These are phyloP conservation scores for Tetragonula carbonaria DNA, from an alignment of 2,888 invertebrate species.

Conservation along the genomic window DNA sequence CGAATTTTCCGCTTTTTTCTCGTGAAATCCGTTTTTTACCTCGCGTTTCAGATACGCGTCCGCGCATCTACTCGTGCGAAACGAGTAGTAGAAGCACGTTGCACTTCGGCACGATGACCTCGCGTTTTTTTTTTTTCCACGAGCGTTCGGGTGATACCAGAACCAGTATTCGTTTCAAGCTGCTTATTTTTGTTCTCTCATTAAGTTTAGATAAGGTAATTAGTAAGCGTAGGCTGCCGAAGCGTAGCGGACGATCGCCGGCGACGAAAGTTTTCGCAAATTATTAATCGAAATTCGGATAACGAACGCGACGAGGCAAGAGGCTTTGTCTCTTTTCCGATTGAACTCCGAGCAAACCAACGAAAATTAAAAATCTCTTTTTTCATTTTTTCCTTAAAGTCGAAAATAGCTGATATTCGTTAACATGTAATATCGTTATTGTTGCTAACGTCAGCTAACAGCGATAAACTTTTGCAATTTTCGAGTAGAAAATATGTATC, in stretches of 20 bases:
- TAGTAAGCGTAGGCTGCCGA: slow-evolving; percentile 13
- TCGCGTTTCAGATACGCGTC: neutral
- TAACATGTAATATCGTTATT: too few species aligned
- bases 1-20: too few species aligned
- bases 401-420: too few species aligned
- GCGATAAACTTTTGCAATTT: too few species aligned
- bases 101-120: slow-evolving; percentile 42
- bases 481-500: too few species aligned
- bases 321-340: accelerated
- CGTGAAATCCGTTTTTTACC: neutral
- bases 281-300: neutral
- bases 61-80: neutral
- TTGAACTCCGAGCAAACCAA: neutral
- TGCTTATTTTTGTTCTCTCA: slow-evolving; percentile 69
- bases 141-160: slow-evolving; percentile 64
- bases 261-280: neutral
- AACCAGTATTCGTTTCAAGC: slow-evolving; percentile 73
- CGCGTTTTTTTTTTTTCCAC: slow-evolving; percentile 38
- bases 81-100: slow-evolving; percentile 1
- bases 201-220: slow-evolving; percentile 63
- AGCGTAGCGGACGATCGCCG: neutral
- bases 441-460: too few species aligned
- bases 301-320: too few species aligned
- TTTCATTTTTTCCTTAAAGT: too few species aligned
- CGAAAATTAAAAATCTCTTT: neutral